Conservation (phyloP, 2,797 vertebrate species). For the Fistularia tabacaria region DNA sequence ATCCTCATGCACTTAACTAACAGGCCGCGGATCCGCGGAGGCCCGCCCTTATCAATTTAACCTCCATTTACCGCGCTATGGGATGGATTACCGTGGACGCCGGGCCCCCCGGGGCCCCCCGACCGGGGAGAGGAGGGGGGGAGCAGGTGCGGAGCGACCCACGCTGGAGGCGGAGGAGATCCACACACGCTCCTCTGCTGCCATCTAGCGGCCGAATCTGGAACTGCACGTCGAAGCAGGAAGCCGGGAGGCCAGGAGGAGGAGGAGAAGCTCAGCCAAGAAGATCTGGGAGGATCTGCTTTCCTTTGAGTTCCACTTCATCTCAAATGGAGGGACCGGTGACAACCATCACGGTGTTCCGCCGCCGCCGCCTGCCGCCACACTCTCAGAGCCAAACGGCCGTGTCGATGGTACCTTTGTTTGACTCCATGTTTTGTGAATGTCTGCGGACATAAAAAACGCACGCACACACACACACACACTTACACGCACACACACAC, state of each 20-base stretch:
- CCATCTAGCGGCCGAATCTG: conserved; percentile 66
- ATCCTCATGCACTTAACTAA: conserved; percentile 34
- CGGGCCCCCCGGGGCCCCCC: conserved; percentile 17
- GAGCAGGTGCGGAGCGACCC: conserved; percentile 19
- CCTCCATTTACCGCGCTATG: conserved; percentile 59
- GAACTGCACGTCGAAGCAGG: neutral
- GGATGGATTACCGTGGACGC: conserved; percentile 52
- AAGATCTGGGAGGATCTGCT: no score
- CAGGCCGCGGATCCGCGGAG: conserved; percentile 52
- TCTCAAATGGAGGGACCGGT: no score
- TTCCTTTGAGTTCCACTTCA: no score
- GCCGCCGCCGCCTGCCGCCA: no score
- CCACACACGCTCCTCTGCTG: conserved; percentile 53
- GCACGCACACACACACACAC: conserved; percentile 14
- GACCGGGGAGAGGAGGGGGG: conserved; percentile 2
- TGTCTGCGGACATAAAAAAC: neutral
- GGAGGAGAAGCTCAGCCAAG: neutral
- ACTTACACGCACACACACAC: conserved; percentile 15
- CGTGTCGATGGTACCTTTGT: no score
- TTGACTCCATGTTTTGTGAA: no score
- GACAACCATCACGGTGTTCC: no score
- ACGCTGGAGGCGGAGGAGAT: neutral
- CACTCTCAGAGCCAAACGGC: no score
- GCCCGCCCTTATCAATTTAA: conserved; percentile 64
- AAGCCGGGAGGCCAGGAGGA: neutral